These are phyloP conservation scores for Nothocercus julius DNA, from an alignment of 2,113 vertebrate species.

Conservation along the genomic window DNA sequence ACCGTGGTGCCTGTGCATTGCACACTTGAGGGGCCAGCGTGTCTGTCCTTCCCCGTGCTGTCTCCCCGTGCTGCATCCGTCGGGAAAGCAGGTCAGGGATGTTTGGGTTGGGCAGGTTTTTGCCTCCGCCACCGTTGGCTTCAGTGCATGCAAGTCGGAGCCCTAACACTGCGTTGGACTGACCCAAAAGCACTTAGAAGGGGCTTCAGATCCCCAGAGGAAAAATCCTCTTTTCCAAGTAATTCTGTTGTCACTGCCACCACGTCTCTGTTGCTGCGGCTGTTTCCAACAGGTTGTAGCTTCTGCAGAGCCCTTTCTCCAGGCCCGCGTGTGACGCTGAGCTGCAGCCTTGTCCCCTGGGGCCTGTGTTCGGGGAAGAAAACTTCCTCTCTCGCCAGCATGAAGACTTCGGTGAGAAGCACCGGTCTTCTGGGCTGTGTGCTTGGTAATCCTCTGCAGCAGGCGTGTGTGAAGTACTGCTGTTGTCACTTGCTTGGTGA, in stretches of 20 bases:
- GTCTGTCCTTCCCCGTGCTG: not conserved
- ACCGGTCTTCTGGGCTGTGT: not conserved
- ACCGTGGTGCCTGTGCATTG: not conserved
- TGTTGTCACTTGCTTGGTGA: constrained; percentile 4
- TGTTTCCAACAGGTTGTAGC: not conserved
- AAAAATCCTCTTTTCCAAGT: not conserved
- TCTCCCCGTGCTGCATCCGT: not conserved
- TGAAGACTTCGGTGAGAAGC: not conserved
- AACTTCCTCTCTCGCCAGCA: not conserved
- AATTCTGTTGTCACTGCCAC: not conserved
- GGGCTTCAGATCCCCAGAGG: not conserved
- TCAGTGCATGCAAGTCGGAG: not conserved
- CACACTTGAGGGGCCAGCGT: accelerated
- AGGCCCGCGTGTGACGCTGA: not conserved
- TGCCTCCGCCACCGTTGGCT: not conserved
- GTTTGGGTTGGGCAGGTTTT: not conserved
- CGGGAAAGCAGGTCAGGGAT: not conserved
- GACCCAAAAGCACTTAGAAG: not conserved
- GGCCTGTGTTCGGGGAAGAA: not conserved
- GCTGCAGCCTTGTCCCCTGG: not conserved
- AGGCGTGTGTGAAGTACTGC: not conserved
- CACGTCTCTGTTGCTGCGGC: accelerated
- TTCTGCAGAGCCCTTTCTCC: not conserved
- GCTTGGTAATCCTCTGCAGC: constrained; percentile 3
- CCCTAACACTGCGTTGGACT: not conserved